Percentiles rank a stretch among this genome's conserved stretches.
phyloP scores from a whole-genome alignment of 2,113 vertebrate species.

The Fregata magnificens region DNA sequence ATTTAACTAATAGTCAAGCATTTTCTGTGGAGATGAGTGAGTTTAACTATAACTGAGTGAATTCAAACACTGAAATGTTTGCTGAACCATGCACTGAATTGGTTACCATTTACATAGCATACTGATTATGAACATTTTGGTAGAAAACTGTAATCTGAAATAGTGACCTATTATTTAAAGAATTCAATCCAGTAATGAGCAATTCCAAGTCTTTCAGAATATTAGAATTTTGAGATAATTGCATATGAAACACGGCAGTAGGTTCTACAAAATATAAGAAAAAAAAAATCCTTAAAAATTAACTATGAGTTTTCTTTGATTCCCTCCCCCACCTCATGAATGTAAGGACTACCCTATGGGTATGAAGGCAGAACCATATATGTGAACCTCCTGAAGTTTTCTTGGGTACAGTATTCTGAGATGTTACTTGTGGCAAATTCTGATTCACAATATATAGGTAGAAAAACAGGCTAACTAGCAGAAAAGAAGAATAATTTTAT shows the following conservation, averaged over 20 bases:
- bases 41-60: neutral
- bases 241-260: neutral
- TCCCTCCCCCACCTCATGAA: rapidly evolving
- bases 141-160: neutral
- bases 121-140: neutral
- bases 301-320: neutral
- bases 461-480: neutral
- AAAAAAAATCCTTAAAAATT: neutral
- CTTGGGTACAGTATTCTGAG: neutral
- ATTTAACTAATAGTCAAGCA: neutral
- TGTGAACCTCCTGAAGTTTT: neutral
- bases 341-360: neutral
- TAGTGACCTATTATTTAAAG: neutral
- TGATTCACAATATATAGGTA: neutral
- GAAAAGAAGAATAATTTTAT: neutral
- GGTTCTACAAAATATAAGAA: neutral
- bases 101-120: neutral
- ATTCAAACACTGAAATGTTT: neutral
- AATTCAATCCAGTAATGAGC: neutral
- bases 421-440: neutral
- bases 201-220: neutral
- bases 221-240: neutral
- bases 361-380: neutral
- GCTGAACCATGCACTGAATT: neutral
- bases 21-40: neutral